A percentile compares a stretch with the other conserved stretches of the same genome.
phyloP scores from a whole-genome alignment of 2,113 vertebrate genomes.

The Rhipidura dahli region DNA sequence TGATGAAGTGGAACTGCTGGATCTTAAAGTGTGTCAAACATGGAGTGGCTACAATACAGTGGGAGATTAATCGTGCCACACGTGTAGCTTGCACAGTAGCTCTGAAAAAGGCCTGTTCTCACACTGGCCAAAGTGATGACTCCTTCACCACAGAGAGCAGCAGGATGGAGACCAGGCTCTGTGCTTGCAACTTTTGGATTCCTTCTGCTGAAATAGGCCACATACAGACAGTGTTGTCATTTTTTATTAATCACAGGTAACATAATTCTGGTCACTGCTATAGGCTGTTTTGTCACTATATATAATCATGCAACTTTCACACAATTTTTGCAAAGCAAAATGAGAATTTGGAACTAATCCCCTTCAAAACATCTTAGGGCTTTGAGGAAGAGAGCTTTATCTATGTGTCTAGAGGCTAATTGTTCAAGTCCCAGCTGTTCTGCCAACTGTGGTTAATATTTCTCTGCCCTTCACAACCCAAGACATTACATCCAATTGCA shows the following conservation, averaged over 20 bases:
- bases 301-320: conserved; percentile 44
- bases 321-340: conserved; percentile 51
- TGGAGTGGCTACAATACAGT: not conserved
- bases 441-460: conserved; percentile 62
- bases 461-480: conserved; percentile 42
- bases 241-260: conserved; percentile 55
- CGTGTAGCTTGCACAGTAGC: accelerated
- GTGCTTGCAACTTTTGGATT: not conserved
- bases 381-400: conserved; percentile 34
- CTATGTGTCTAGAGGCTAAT: conserved; percentile 40
- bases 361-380: not conserved
- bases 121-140: not conserved
- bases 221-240: not conserved
- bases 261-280: conserved; percentile 20
- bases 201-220: not conserved
- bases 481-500: not conserved
- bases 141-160: not conserved
- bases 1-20: not conserved
- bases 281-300: not conserved
- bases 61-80: not conserved
- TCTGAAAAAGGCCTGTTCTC: not conserved
- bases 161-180: not conserved
- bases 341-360: conserved; percentile 17
- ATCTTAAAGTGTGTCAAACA: not conserved
- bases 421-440: conserved; percentile 61